These are phyloP conservation scores for Enteromius radiatus DNA, from an alignment of 2,797 vertebrate genomes.

Conservation along the genomic window DNA sequence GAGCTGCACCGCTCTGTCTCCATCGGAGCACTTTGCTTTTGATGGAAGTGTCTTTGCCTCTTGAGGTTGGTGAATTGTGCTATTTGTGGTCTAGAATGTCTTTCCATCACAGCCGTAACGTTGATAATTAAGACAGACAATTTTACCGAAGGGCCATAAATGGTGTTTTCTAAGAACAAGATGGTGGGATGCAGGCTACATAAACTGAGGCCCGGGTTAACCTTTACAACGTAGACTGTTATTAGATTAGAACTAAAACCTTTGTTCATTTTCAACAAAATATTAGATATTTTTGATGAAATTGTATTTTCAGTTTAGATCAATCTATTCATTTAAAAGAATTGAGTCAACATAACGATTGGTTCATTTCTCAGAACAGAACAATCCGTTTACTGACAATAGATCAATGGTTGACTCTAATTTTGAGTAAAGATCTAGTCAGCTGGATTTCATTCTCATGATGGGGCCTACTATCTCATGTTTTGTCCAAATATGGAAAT, in stretches of 20 bases:
- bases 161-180: slow-evolving; percentile 6
- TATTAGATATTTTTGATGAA: neutral
- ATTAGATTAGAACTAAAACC: too few relatives aligned
- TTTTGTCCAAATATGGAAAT: slow-evolving; percentile 56
- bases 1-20: slow-evolving; percentile 6
- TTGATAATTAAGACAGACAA: neutral
- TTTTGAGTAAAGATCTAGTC: neutral
- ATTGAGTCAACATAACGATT: too few relatives aligned
- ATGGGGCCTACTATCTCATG: slow-evolving; percentile 11
- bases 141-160: neutral
- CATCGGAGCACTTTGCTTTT: slow-evolving; percentile 22
- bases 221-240: too few relatives aligned
- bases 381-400: neutral
- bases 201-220: neutral
- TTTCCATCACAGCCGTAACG: slow-evolving; percentile 29
- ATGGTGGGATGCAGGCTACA: neutral
- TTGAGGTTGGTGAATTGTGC: neutral
- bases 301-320: too few relatives aligned
- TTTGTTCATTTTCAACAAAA: neutral
- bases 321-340: too few relatives aligned
- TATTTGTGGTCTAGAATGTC: slow-evolving; percentile 3
- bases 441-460: slow-evolving; percentile 24
- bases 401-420: neutral
- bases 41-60: slow-evolving; percentile 16
- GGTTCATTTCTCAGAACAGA: neutral